Evolutionary conservation across 2,888 invertebrate genomes (phyloP).

Genomic region (Ditula angustiorana): DNA sequence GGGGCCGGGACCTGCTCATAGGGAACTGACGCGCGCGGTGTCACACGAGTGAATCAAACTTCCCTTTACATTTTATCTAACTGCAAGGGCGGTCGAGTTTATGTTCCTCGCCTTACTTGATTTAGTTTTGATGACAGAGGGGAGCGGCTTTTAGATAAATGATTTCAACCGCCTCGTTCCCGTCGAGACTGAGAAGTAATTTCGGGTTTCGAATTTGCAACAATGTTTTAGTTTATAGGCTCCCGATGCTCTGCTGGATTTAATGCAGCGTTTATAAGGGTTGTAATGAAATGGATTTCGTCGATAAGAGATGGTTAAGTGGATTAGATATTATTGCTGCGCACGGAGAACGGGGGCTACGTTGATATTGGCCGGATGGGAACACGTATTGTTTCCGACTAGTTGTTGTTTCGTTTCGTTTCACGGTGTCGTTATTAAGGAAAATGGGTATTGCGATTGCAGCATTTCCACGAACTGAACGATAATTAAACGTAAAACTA

Average conservation of each 20-base stretch:
- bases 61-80: conserved; percentile 82
- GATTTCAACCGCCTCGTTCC: conserved; percentile 61
- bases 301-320: conserved; percentile 65
- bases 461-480: neutral
- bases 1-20: conserved; percentile 32
- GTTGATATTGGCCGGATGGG: conserved; percentile 7
- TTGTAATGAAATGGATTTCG: conserved; percentile 75
- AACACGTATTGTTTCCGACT: conserved; percentile 16
- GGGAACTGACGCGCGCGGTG: conserved; percentile 64
- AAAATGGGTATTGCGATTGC: conserved; percentile 2
- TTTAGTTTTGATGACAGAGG: conserved; percentile 83
- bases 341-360: conserved; percentile 49
- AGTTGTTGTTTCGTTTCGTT: neutral
- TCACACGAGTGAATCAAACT: conserved; percentile 81
- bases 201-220: conserved; percentile 66
- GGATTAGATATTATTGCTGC: conserved; percentile 67
- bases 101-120: conserved; percentile 81
- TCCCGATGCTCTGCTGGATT: conserved; percentile 61
- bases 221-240: conserved; percentile 73
- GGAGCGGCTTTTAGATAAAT: conserved; percentile 82
- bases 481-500: neutral
- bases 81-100: conserved; percentile 82
- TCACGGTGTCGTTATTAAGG: conserved; percentile 4
- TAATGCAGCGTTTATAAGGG: conserved; percentile 69
- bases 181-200: conserved; percentile 51